Conservation (phyloP, 2,113 vertebrate species). For the Pachycephala philippinensis region DNA sequence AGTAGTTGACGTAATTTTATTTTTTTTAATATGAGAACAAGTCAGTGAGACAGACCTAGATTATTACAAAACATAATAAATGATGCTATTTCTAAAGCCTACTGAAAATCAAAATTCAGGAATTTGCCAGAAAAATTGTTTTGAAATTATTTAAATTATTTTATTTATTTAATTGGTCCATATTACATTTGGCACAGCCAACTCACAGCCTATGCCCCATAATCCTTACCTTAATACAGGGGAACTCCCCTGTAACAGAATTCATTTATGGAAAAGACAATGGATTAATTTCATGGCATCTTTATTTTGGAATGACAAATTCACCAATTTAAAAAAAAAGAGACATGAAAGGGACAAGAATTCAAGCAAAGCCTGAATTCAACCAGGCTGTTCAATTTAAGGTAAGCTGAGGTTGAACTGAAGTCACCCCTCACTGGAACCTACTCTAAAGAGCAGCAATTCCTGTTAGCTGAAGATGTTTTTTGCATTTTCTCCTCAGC, state of each 20-base stretch:
- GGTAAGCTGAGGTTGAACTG: background rate
- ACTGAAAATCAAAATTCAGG: background rate
- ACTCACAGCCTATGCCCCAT: background rate
- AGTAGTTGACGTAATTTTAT: background rate
- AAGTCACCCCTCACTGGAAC: background rate
- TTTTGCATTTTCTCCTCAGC: background rate
- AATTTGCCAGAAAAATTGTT: background rate
- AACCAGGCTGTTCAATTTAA: background rate
- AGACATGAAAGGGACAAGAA: background rate
- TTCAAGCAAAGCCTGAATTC: background rate
- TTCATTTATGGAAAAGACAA: rapidly evolving
- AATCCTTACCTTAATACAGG: background rate
- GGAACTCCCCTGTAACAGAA: background rate
- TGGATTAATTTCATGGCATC: background rate
- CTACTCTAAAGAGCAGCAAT: background rate
- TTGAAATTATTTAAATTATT: background rate
- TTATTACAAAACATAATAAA: background rate
- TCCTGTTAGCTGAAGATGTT: background rate
- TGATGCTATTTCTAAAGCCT: background rate
- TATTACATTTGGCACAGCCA: background rate
- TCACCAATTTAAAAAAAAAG: background rate
- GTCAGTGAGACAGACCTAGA: background rate
- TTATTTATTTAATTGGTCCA: background rate
- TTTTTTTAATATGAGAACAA: background rate
- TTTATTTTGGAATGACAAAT: background rate